Base-by-base conservation (phyloP, 2,888 invertebrate species). In the Pherbina coryleti region DNA sequence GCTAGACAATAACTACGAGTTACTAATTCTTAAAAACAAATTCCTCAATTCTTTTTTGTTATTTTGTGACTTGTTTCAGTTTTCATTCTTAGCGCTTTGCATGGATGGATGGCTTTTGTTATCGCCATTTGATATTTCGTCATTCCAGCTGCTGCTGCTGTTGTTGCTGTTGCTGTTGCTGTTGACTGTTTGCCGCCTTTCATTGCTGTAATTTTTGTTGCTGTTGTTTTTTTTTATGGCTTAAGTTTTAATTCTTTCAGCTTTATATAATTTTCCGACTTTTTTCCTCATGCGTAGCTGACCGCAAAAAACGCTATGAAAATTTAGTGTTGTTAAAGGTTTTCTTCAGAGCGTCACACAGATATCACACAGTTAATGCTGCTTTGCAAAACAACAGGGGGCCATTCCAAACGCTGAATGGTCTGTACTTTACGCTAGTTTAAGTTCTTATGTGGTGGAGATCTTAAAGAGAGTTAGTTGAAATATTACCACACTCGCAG, bases 81-180 rank as follows among this genome's bases (percentile, higher is more conserved):
- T 60, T 49, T 74, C 28, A n/a, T 71, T 17, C 9, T 9, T 34
- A 66, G 14, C 25, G 9, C 51, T 69, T 69, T 51, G 51, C 69
- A 25, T 69, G 44, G 44, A 25, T 69, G 44, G 44, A 11, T 44
- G 72, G 37, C 72, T 72, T 71, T 71, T 57, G 22, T 71, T 71
- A 57, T 71, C 72, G 34, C 14, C 37, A 44, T 51, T 75, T 66
- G 55, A 25, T 49, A 75, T 75, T 55, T 75, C 57, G 75, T 67
- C 34, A 57, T 73, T 73, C 19, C 49, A 62, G 28, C 60, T 73
- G 57, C 19, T 60, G 31, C 44, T 62, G 73, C 34, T 72, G 67
- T 49, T 66, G 37, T n/a, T 34, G 34, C 37, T 66, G 66, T 66
- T 34, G 3, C 19, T 57, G 57, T 53, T 37, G 66, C 49, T 69